These are phyloP conservation scores for Centrocercus urophasianus DNA, from an alignment of 2,113 vertebrate genomes.

Conservation along the genomic window DNA sequence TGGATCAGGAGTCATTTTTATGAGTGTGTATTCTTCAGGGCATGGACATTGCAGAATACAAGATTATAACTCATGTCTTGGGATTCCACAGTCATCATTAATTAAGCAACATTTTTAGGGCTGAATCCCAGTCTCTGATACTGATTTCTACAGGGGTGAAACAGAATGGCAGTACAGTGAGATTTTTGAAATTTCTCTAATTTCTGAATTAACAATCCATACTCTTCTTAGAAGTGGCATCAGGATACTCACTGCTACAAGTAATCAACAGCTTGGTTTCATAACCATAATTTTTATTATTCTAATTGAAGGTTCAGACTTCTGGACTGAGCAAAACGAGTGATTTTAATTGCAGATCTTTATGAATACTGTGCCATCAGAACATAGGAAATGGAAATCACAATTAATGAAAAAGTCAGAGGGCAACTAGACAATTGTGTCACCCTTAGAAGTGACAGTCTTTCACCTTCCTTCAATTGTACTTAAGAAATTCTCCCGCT, in stretches of 20 bases:
- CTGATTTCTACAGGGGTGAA: background rate
- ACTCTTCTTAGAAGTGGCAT: background rate
- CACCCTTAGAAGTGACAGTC: background rate
- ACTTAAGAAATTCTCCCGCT: background rate
- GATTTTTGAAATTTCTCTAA: background rate
- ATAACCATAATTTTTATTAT: background rate
- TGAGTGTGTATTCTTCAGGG: background rate
- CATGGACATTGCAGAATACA: background rate
- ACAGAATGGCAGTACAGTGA: background rate
- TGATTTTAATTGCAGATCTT: slow-evolving; percentile 6
- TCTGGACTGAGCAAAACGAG: slow-evolving; percentile 24
- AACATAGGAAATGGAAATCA: slow-evolving; percentile 8
- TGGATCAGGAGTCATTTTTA: background rate
- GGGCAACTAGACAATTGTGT: background rate
- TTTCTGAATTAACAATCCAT: background rate
- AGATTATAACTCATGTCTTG: background rate
- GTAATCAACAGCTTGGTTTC: slow-evolving; percentile 7
- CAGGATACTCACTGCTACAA: background rate
- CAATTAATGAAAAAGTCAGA: slow-evolving; percentile 37
- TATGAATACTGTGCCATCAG: background rate
- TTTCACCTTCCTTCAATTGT: background rate
- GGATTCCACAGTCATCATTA: background rate
- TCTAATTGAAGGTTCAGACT: slow-evolving; percentile 3
- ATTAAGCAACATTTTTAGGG: background rate
- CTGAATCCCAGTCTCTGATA: background rate